Base-by-base conservation (phyloP, 2,113 vertebrate species). In the Colossoma macropomum region DNA sequence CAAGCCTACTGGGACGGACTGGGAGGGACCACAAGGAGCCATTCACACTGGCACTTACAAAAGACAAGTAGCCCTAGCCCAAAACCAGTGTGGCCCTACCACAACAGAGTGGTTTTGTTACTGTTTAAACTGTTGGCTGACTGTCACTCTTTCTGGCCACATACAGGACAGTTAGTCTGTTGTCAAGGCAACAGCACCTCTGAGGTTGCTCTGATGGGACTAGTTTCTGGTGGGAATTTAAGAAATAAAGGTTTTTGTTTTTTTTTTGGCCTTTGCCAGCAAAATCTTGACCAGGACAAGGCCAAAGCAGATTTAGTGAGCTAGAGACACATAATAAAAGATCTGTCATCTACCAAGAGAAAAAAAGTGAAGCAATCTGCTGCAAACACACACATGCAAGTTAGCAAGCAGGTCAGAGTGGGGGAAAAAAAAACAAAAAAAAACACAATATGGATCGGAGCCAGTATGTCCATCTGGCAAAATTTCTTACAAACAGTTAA, bases 1-100 rank as follows among this genome's bases (percentile, higher is more conserved):
- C n/a, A 32, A 60, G 65, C 81, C 74, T 75, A 82, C 80, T 70
- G 27, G 38, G 38, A 77, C 16, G 21, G 38, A 83, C 81, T 21
- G 48, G 66, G 52, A 77, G 52, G 60, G 34, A 52, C 66, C 75
- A 78, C 21, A 45, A 45, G 68, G 38, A 71, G 68, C 68, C 34
- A 45, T 41, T 38, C 59, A 54, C 69, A 70, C 74, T 59, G 54
- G 77, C 27, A 77, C 48, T 32, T 50, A 83, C 38, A 11, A 62
- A 62, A 73, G 71, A 81, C 80, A 45, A 41, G 50, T 45, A 62
- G 59, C 19, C 34, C 34, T 45, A 27, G 62, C 45, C 62, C 72
- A 75, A 56, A 68, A 68, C 72, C 28, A 75, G 59, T 45, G 27
- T 2, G 28, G 41, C 27, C 48, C 60, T 30, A n/a, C 45, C 27